phyloP scores from a whole-genome alignment of 2,888 invertebrate species.

The Hydriomena furcata region DNA sequence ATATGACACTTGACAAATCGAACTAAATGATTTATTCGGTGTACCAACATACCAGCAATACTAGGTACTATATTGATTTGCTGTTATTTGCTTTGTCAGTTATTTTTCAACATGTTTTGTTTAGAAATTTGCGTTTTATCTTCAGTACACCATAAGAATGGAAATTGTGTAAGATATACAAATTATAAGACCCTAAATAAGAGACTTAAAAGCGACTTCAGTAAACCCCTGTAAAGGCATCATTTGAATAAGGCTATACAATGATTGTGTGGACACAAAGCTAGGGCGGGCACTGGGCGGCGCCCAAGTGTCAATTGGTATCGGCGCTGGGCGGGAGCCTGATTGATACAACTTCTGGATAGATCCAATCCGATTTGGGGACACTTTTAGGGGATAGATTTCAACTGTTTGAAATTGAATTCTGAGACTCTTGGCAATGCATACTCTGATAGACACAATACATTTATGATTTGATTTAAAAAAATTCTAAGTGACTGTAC shows the following conservation, averaged over 20 bases:
- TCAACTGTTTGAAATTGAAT: conserved; percentile 1
- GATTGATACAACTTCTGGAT: conserved; percentile 41
- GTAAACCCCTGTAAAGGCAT: neutral
- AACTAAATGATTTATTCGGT: neutral
- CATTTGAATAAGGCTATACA: conserved; percentile 28
- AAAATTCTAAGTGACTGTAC: too few relatives aligned
- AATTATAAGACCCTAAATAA: too few relatives aligned
- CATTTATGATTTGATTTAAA: too few relatives aligned
- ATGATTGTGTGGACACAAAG: conserved; percentile 30
- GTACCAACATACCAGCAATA: too few relatives aligned
- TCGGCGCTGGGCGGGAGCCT: conserved; percentile 48
- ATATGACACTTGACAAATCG: conserved; percentile 18
- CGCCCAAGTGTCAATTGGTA: conserved; percentile 54
- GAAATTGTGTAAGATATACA: too few relatives aligned
- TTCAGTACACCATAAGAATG: too few relatives aligned
- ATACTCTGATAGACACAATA: neutral
- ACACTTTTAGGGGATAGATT: neutral
- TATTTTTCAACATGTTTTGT: too few relatives aligned
- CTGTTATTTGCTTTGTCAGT: neutral
- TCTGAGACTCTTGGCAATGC: neutral
- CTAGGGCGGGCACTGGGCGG: conserved; percentile 54
- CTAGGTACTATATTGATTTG: too few relatives aligned
- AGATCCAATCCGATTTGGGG: conserved; percentile 17
- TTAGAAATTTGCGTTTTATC: too few relatives aligned
- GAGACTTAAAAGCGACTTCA: neutral